Evolutionary conservation across 2,888 invertebrate genomes (phyloP), one percentile per base, ranked within the genome.

Genomic region (Polydesmus complanatus): DNA sequence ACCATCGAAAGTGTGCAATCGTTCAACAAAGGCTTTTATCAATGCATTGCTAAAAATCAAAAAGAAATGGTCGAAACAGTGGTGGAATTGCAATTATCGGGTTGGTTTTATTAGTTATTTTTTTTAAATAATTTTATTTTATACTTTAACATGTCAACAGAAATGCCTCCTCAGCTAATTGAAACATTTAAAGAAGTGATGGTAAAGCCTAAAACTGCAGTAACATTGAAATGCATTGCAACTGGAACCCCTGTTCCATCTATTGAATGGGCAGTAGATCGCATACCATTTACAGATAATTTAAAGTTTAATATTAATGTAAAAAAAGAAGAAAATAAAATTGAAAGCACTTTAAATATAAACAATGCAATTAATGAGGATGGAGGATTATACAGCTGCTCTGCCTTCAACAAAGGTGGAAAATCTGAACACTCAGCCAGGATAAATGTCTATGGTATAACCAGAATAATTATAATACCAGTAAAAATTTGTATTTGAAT

Each of bases 301-400:
- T 26, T 25, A 23, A n/a, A 23, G 1, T 25, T 26, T 19, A 25
- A 48, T 5, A 19, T n/a, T 5, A 25, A 19, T 48, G 49, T 49
- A n/a, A 25, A 14, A 2, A 21, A 57, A 23, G 57, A 50, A 14
- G 22, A 53, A 3, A 23, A 23, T 22, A 18, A 53, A 19, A 21
- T 21, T 18, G 25, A 22, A n/a, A 53, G 53, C 22, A 37, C 11
- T 22, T 19, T 59, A 23, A 14, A 3, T 14, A 53, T 59, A 14
- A 27, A 52, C 19, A 21, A 26, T 19, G 18, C 37, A n/a, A n/a
- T 18, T 23, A 37, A 27, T 26, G 54, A 54, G 23, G 59, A 59
- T 48, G 59, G 59, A 22, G 59, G 59, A 18, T 19, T 59, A n/a
- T 59, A 59, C 21, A 19, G n/a, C 19, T 59, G 59, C 27, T 19